Percentiles rank a stretch among this genome's conserved stretches.
Conservation (phyloP, 2,797 vertebrate genomes). For the Streptopelia turtur region DNA sequence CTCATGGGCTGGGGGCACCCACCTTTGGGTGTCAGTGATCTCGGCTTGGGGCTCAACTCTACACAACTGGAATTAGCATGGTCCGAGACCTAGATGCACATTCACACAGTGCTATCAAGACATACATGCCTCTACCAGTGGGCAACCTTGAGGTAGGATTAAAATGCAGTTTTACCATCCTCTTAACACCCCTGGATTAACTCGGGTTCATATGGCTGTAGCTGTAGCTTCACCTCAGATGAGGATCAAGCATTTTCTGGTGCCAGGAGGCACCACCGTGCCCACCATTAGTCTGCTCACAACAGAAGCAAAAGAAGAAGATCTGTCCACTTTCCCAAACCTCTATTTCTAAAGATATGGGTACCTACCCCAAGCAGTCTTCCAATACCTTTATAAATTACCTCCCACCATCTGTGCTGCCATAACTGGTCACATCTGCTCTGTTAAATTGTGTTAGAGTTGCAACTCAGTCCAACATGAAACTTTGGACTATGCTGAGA, state of each 20-base stretch:
- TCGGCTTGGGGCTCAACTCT: neutral
- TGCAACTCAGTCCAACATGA: neutral
- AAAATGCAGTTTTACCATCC: neutral
- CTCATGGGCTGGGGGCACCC: neutral
- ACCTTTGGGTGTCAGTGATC: neutral
- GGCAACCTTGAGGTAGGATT: neutral
- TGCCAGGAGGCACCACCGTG: neutral
- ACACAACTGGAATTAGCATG: neutral
- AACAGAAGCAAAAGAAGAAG: neutral
- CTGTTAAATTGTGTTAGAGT: neutral
- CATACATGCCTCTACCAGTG: accelerated
- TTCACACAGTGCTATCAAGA: neutral
- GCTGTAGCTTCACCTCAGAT: neutral
- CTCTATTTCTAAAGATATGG: neutral
- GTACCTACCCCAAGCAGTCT: neutral
- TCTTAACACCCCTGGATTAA: neutral
- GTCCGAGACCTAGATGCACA: neutral
- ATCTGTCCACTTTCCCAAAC: neutral
- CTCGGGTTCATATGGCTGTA: neutral
- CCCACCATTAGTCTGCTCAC: accelerated
- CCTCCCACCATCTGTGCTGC: neutral
- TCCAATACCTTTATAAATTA: neutral
- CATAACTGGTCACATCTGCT: neutral
- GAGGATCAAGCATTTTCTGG: neutral
- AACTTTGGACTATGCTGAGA: neutral